A percentile compares a stretch with the other conserved stretches of the same genome.
Evolutionary conservation across 2,797 vertebrate genomes (phyloP).

Genomic region (Diplodus puntazzo): DNA sequence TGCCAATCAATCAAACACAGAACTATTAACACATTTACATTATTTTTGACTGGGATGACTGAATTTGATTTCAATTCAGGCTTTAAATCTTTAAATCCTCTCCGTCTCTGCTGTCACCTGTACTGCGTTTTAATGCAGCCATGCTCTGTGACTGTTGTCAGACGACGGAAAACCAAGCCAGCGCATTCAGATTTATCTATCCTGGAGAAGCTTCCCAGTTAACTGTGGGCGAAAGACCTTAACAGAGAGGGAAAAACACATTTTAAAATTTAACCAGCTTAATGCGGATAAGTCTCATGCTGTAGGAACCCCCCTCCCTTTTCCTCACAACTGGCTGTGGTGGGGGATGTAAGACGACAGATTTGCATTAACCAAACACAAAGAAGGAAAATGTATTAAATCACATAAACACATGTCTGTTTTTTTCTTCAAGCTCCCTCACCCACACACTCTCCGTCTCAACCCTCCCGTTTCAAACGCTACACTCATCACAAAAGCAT

Average conservation of each 20-base stretch:
- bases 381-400: conserved; percentile 22
- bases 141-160: neutral
- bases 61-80: too few relatives aligned
- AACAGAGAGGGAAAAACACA: neutral
- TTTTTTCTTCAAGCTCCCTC: conserved; percentile 7
- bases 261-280: conserved; percentile 1
- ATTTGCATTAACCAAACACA: conserved; percentile 14
- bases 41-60: too few relatives aligned
- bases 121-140: too few relatives aligned
- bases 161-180: neutral
- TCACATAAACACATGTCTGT: conserved; percentile 2
- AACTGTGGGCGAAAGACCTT: too few relatives aligned
- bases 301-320: neutral
- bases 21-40: too few relatives aligned
- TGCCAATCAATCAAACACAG: too few relatives aligned
- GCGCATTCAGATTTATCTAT: neutral
- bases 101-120: too few relatives aligned
- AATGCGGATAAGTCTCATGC: neutral
- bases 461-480: conserved; percentile 26
- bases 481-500: conserved; percentile 49
- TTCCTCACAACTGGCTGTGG: neutral
- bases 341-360: neutral
- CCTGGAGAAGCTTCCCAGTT: neutral
- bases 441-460: conserved; percentile 18
- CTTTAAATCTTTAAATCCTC: too few relatives aligned